Conservation (phyloP, 1,140 invertebrate species). For the Vollenhovia emeryi region DNA sequence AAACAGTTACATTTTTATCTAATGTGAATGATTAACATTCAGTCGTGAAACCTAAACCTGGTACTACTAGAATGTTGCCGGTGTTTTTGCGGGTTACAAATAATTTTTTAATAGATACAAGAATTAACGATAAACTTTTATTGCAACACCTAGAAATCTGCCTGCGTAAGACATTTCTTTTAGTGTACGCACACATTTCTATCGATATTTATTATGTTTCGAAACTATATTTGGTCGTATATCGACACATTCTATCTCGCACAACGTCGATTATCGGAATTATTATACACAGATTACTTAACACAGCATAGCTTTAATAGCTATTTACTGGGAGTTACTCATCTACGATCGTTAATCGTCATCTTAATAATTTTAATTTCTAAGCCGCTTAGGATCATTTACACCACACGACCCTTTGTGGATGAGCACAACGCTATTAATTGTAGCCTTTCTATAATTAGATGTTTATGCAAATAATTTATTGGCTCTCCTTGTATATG, state of each 20-base stretch:
- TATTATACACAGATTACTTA: background rate
- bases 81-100: too few relatives aligned
- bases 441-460: slow-evolving; percentile 21
- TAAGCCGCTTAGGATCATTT: slow-evolving; percentile 20
- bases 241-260: background rate
- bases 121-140: too few relatives aligned
- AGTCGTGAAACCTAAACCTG: too few relatives aligned
- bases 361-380: slow-evolving; percentile 34
- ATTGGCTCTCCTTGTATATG: slow-evolving; percentile 14
- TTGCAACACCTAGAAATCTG: too few relatives aligned
- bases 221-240: background rate
- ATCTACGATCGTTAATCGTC: background rate
- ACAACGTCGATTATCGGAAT: background rate
- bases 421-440: background rate
- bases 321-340: slow-evolving; percentile 7
- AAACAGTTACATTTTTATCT: too few relatives aligned
- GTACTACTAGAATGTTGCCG: too few relatives aligned
- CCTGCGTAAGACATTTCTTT: too few relatives aligned
- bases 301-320: slow-evolving; percentile 14
- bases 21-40: too few relatives aligned
- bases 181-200: background rate
- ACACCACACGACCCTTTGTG: background rate
- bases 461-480: slow-evolving; percentile 45
- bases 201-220: background rate
- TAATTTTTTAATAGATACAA: too few relatives aligned